Evolutionary conservation across 1,140 invertebrate species (phyloP), one percentile per base, ranked within the genome.

Genomic region (Diprion similis): DNA sequence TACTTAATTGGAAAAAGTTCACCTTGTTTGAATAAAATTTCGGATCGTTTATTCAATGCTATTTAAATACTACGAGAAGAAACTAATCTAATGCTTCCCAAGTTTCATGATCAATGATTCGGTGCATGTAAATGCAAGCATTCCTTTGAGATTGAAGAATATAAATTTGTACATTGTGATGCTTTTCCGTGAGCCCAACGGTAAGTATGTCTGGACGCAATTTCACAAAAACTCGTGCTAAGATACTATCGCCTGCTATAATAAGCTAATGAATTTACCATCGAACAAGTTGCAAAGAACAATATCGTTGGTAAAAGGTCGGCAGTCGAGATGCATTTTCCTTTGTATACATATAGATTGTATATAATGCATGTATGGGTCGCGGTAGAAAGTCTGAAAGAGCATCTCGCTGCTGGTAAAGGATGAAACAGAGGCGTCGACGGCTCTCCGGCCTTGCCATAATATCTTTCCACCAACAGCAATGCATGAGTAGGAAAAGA

Each of bases 381-480:
- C 24, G n/a, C 11, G n/a, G 51, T 59, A 13, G 11, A 13, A 9
- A 59, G 51, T 59, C 51, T 9, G 51, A 59, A 59, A 59, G 24
- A 37, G 51, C 51, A 59, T 1, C 24, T 37, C 11, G n/a, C 51
- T 37, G n/a, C 51, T 37, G 24, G 24, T 37, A 9, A 48, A 59
- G 66, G 68, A 64, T 24, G 18, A 51, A 15, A 68, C 8, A 66
- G 17, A 59, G 19, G 59, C 11, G 46, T 66, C 64, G 66, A 70
- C 59, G 48, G 71, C 64, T 66, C 69, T 37, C 66, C 65, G 48
- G 59, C 68, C 17, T 69, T 51, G 47, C 65, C 45, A 10, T 72
- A 46, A 17, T 66, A 70, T 70, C 68, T 47, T 46, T 46, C 67
- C 11, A 15, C 19, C 48, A 15, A 66, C 37, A 59, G 46, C 18